These are phyloP conservation scores for Cydia amplana DNA, from an alignment of 1,140 invertebrate species.

Conservation along the genomic window DNA sequence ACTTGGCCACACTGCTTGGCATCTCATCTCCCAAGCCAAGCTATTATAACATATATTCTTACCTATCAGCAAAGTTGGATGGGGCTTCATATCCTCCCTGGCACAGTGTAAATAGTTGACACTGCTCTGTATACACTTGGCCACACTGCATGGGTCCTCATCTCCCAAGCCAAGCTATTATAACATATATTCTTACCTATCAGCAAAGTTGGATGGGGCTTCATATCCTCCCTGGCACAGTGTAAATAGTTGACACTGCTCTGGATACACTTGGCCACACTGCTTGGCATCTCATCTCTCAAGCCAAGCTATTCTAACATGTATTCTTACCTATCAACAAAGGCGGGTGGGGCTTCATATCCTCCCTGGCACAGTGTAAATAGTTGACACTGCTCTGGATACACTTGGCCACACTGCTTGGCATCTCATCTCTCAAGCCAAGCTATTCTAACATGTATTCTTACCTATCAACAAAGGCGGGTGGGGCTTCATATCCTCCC, in stretches of 20 bases:
- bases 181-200: constrained; percentile 76
- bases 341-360: constrained; percentile 86
- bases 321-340: constrained; percentile 81
- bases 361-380: constrained; percentile 85
- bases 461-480: constrained; percentile 86
- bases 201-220: constrained; percentile 86
- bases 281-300: constrained; percentile 84
- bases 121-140: constrained; percentile 85
- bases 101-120: constrained; percentile 86
- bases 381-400: constrained; percentile 86
- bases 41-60: too few relatives aligned
- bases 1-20: constrained; percentile 82
- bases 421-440: constrained; percentile 80
- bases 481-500: constrained; percentile 85
- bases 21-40: constrained; percentile 80
- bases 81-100: constrained; percentile 85
- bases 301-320: constrained; percentile 64
- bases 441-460: neutral
- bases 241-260: constrained; percentile 86
- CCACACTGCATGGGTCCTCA: constrained; percentile 83
- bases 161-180: constrained; percentile 57
- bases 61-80: constrained; percentile 86
- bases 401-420: constrained; percentile 83
- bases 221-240: constrained; percentile 85
- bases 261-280: constrained; percentile 85